Evolutionary conservation across 2,113 vertebrate species (phyloP), one percentile per base, ranked within the genome.

Genomic region (Colius striatus): DNA sequence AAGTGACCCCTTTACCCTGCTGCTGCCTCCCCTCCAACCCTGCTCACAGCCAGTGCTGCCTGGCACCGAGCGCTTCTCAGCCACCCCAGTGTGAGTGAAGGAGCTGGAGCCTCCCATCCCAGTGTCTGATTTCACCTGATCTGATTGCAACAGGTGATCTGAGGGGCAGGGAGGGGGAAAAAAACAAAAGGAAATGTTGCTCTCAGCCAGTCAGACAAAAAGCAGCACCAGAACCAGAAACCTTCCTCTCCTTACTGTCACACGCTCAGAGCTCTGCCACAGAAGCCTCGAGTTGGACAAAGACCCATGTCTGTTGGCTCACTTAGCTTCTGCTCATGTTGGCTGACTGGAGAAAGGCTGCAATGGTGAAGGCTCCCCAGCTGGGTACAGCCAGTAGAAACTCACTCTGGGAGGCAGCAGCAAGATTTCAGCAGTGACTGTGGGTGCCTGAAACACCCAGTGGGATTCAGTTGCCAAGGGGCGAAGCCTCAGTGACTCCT

Each of bases 41-140:
- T 0, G 0, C 61, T 30, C 34, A 47, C 10, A 1, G 63, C 6
- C 77, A 58, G 81, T 0, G 0, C 50, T 0, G 0, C 17, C 32
- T 1, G 0, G 67, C 74, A 79, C 34, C 6, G 3, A 58, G 72
- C 1, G 0, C 73, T 72, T 26, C 73, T n/a, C 73, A 61, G 79
- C 7, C 65, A 45, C 65, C 84, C 16, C 45, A 84, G 70, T 54
- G 1, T n/a, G 1, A 1, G 47, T 54, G 26, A 62, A 73, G 72
- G 88, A 95, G 85, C 67, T 30, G 50, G 22, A 84, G 87, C 41
- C 66, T 91, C 80, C 80, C 84, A 87, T 48, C 30, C 7, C 1
- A 81, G 92, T 61, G 70, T 68, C 87, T 90, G 58, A 87, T 91
- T 95, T 92, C 93, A 95, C 65, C 77, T 51, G 63, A 89, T 91